Evolutionary conservation across 2,797 vertebrate genomes (phyloP), one percentile per base, ranked within the genome.

Genomic region (Chiroxiphia lanceolata): DNA sequence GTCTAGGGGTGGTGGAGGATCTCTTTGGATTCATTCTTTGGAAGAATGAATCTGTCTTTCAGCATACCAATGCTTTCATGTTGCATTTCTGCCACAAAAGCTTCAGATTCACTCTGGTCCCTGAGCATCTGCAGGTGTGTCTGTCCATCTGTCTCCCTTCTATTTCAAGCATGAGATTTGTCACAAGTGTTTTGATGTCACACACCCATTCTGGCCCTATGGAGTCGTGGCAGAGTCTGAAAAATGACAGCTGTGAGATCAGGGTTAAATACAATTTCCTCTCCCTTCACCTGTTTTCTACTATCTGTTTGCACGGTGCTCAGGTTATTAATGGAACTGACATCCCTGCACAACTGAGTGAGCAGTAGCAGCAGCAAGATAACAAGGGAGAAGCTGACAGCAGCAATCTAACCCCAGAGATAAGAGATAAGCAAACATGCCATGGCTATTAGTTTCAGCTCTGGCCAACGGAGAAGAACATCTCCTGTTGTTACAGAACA

Each of bases 311-410:
- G 95, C 93, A 87, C 3, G 3, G 91, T 83, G 91, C 89, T 91
- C 36, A n/a, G 96, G 94, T 98, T 98, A 98, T 98, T 98, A 98
- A 98, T 98, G 97, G 96, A 97, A 97, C 96, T 98, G 98, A 97
- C 97, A 98, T 96, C 94, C 88, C 92, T 77, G 36, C 97, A 97
- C 97, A 97, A 98, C 96, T 97, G 97, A 98, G 94, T 96, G 96
- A 98, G 94, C 97, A 96, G 95, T 91, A 96, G 95, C 94, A 97
- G 95, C 90, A 96, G 94, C 83, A 93, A 97, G 97, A 98, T 98
- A 98, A 98, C 97, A 97, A 98, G 94, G 89, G 94, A 97, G 96
- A 97, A 94, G 75, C 90, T 96, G 97, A 97, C 97, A 97, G 97
- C 89, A 95, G 93, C 34, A 92, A 97, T 95, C 63, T 89, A 95